Evolutionary conservation across 2,797 vertebrate species (phyloP), one percentile per base, ranked within the genome.

Genomic region (Petrocephalus schoutedeni): DNA sequence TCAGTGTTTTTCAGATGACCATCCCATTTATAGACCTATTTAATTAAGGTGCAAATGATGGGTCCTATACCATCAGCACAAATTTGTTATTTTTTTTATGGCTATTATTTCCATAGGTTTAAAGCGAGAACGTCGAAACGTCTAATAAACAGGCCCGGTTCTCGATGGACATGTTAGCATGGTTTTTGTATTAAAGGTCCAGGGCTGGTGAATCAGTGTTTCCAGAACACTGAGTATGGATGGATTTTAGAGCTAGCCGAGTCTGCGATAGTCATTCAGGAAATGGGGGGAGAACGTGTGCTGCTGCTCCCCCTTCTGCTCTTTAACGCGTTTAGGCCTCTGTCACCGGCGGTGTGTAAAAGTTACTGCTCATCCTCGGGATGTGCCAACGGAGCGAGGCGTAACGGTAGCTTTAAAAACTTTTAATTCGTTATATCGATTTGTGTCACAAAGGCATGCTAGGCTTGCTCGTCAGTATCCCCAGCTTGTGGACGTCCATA

Each of bases 161-260:
- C 32, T 86, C 53, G 16, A 59, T 58, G 51, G 58, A 71, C 61
- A 56, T 87, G 86, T 90, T 88, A 36, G 12, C 91, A 84, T 93
- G 91, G 90, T 93, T 93, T 93, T 91, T 91, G 87, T 92, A 93
- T 92, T 91, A 92, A 82, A 88, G 67, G 82, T 90, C 77, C 86
- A 67, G 88, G 87, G 49, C 32, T 88, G 85, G n/a, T 36, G 92
- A 93, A 89, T 95, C 92, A 93, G 54, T 92, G 88, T 94, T 94
- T 95, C 94, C 94, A 95, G 93, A 90, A 89, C 89, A 90, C 90
- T 90, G 90, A 94, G 94, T 93, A 91, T 93, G 93, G 71, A 86
- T 67, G 61, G 86, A 87, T 92, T 92, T 93, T 90, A 92, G 90
- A 93, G 91, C 91, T 87, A 90, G 88, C 91, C 41, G 8, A 49